Evolutionary conservation across 2,888 invertebrate species (phyloP).

Genomic region (Cheilosia scutellata): DNA sequence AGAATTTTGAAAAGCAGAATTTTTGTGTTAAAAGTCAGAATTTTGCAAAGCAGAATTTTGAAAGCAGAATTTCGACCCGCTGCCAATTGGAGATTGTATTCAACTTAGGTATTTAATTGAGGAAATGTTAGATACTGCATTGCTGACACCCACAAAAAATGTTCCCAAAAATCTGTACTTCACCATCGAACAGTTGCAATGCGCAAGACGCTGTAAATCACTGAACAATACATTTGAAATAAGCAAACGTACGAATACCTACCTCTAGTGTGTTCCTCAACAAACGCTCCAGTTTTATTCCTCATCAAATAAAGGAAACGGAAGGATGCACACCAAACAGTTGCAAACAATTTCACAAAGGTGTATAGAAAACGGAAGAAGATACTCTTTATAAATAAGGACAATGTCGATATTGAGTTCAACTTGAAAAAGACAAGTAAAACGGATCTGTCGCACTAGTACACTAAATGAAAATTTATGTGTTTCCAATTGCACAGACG

Average conservation of each 20-base stretch:
- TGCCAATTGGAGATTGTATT: no score
- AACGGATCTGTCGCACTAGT: conserved; percentile 5
- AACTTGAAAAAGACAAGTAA: conserved; percentile 11
- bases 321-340: conserved; percentile 44
- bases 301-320: conserved; percentile 25
- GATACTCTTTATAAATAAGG: conserved; percentile 13
- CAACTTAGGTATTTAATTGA: no score
- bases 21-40: no score
- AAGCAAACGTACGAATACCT: conserved; percentile 29
- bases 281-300: conserved; percentile 9
- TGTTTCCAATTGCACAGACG: conserved; percentile 5
- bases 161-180: not conserved
- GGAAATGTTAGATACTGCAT: not conserved
- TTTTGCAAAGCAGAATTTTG: no score
- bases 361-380: conserved; percentile 14
- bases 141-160: not conserved
- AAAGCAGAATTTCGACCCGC: no score
- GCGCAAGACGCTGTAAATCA: conserved; percentile 43
- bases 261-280: conserved; percentile 45
- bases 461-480: conserved; percentile 55
- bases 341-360: conserved; percentile 43
- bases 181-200: not conserved
- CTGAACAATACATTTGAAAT: conserved; percentile 57
- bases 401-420: not conserved
- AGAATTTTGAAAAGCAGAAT: no score